Percentiles rank a stretch among this genome's conserved stretches.
phyloP scores from a whole-genome alignment of 2,888 invertebrate species.

The Synanthedon formicaeformis region DNA sequence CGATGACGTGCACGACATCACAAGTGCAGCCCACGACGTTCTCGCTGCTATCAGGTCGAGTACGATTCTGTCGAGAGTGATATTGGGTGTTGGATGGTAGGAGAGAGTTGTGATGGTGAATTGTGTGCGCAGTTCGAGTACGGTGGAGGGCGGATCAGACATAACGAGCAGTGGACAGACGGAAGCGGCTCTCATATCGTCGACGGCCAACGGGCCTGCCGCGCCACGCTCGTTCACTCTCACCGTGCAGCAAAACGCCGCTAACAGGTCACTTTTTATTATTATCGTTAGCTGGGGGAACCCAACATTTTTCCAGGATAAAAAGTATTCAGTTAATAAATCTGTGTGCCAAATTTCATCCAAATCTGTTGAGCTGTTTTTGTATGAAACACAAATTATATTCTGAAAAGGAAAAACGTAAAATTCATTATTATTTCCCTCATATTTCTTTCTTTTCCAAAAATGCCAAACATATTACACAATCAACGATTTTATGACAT shows the following conservation, averaged over 20 bases:
- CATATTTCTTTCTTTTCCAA: too few species aligned
- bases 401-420: too few species aligned
- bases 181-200: slow-evolving; percentile 52
- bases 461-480: too few species aligned
- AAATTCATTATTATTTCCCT: too few species aligned
- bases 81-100: not conserved
- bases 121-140: slow-evolving; percentile 44
- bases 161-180: slow-evolving; percentile 58
- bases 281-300: not conserved
- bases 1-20: slow-evolving; percentile 63
- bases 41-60: slow-evolving; percentile 56
- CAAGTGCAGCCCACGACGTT: slow-evolving; percentile 56
- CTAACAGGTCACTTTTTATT: slow-evolving; percentile 46
- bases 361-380: too few species aligned
- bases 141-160: slow-evolving; percentile 54
- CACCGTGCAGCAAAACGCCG: slow-evolving; percentile 40
- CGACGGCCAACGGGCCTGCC: slow-evolving; percentile 56
- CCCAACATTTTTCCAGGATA: too few species aligned
- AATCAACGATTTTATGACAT: too few species aligned
- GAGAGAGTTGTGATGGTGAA: too few species aligned
- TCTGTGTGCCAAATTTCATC: too few species aligned
- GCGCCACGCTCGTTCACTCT: slow-evolving; percentile 48
- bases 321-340: too few species aligned
- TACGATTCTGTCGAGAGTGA: not conserved
- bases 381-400: too few species aligned